Conservation (phyloP, 2,113 vertebrate species). For the Accipiter cooperii region DNA sequence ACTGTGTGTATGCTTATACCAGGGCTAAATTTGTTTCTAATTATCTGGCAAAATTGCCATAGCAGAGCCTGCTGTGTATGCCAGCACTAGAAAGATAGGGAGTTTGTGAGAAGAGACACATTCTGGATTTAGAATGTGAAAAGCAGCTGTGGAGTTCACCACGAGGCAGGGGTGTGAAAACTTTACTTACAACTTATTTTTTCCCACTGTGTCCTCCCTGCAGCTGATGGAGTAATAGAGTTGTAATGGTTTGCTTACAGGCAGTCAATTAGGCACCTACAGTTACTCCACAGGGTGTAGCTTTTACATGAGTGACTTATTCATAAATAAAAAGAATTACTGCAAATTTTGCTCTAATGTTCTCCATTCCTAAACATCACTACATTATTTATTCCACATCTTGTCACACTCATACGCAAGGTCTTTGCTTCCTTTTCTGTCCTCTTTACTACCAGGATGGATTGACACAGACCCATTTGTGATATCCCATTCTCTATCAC, state of each 20-base stretch:
- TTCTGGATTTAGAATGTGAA: slow-evolving; percentile 8
- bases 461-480: neutral
- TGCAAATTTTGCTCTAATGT: neutral
- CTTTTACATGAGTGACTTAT: slow-evolving; percentile 54
- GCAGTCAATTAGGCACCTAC: slow-evolving; percentile 70
- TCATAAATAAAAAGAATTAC: slow-evolving; percentile 64
- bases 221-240: slow-evolving; percentile 38
- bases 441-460: neutral
- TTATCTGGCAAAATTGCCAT: slow-evolving; percentile 8
- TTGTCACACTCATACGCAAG: neutral
- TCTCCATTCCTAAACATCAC: neutral
- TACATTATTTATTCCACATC: neutral
- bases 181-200: slow-evolving; percentile 65
- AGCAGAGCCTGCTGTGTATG: neutral
- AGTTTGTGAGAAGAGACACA: neutral
- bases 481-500: neutral
- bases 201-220: slow-evolving; percentile 25
- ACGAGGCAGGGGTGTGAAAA: slow-evolving; percentile 47
- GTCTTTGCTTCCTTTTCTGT: neutral
- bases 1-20: neutral
- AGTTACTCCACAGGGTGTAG: slow-evolving; percentile 58
- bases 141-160: slow-evolving; percentile 23
- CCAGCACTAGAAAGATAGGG: neutral
- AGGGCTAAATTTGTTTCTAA: slow-evolving; percentile 31
- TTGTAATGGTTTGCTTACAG: slow-evolving; percentile 64